Evolutionary conservation across 2,797 vertebrate species (phyloP), one percentile per base, ranked within the genome.

Genomic region (Sebastes nivosus): DNA sequence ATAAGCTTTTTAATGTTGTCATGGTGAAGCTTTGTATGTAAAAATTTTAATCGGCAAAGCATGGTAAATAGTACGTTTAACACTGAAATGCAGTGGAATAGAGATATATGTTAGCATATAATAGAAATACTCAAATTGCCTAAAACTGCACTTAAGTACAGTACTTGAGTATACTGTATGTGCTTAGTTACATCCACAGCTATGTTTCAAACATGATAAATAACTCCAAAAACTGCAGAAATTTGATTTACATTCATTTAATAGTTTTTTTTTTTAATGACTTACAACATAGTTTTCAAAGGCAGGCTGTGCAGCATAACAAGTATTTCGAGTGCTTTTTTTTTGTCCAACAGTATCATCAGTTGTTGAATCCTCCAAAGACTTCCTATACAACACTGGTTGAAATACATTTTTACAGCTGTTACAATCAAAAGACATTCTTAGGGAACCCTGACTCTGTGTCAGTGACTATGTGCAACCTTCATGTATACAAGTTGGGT

Each of bases 161-260:
- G 2, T 57, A 46, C 8, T 18, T 57, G 2, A 32, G 4, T 54
- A 61, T n/a, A 38, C 36, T 13, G 36, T 38, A 25, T 74, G 9
- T 16, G 1, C 10, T 27, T 24, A 2, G 0, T n/a, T 25, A 4
- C 3, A 67, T 50, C 4, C 8, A 25, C 2, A 63, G 3, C 6
- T 54, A 18, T 50, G 14, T 24, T 13, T 70, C 52, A 30, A 11
- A 29, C 1, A 72, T 67, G 3, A 65, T 18, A n/a, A 84, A 86
- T 73, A 50, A 69, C 1, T 6, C 1, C 27, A 69, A 66, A 57
- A 18, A 54, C 4, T 7, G 1, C 61, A 87, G 24, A 36, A n/a
- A 2, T 65, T 70, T 63, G 64, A 86, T 92, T 93, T 95, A 93
- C 89, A 95, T 93, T 94, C 85, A 92, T 95, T 95, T 95, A 94